phyloP scores from a whole-genome alignment of 2,797 vertebrate species.

The Sebastes ruberrimus region DNA sequence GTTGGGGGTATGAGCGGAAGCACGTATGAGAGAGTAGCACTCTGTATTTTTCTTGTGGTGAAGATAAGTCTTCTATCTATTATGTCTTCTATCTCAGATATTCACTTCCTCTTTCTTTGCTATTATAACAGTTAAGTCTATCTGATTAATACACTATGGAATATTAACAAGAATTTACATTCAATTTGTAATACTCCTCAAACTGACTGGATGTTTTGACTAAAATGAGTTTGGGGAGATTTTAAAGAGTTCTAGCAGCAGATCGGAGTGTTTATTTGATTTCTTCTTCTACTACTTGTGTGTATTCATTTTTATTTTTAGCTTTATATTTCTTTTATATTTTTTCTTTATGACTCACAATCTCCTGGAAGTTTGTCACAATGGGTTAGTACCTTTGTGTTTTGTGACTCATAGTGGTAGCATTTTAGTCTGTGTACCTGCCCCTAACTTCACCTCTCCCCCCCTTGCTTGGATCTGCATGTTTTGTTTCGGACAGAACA shows the following conservation, averaged over 20 bases:
- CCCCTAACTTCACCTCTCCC: background rate
- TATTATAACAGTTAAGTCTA: background rate
- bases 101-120: background rate
- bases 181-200: background rate
- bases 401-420: background rate
- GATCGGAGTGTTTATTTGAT: background rate
- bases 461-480: background rate
- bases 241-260: background rate
- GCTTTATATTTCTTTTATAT: background rate
- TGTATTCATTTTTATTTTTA: background rate
- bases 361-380: background rate
- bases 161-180: background rate
- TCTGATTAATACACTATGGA: background rate
- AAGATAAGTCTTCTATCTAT: background rate
- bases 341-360: conserved; percentile 3
- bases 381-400: background rate
- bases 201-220: background rate
- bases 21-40: background rate
- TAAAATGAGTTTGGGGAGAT: background rate
- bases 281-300: background rate
- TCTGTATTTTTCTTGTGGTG: background rate
- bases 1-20: background rate
- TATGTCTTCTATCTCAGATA: background rate
- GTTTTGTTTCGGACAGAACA: background rate
- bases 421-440: background rate